Conservation (phyloP, 2,113 vertebrate genomes). For the Sebastes fasciatus region DNA sequence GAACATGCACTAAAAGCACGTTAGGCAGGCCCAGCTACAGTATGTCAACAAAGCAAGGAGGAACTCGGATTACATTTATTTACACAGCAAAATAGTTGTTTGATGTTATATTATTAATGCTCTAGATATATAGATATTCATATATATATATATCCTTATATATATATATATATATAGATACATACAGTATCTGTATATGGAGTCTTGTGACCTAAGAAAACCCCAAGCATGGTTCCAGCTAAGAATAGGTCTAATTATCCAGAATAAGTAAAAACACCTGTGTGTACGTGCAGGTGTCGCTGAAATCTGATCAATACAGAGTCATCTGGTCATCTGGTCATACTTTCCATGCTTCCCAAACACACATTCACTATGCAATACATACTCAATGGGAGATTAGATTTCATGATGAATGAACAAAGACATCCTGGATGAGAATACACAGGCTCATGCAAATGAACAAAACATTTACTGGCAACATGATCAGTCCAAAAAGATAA, state of each 20-base stretch:
- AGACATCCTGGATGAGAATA: constrained; percentile 10
- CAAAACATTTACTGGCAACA: background rate
- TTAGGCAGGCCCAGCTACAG: too few species aligned
- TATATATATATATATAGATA: too few species aligned
- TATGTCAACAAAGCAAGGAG: too few species aligned
- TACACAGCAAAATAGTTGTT: too few species aligned
- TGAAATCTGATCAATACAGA: constrained; percentile 9
- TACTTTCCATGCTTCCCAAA: background rate
- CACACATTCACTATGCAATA: background rate
- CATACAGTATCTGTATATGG: background rate
- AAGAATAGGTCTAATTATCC: constrained; percentile 42
- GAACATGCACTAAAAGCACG: too few species aligned
- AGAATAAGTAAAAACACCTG: constrained; percentile 41
- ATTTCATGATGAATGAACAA: background rate
- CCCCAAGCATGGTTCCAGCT: background rate
- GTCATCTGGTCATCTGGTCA: background rate
- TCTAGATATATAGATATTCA: too few species aligned
- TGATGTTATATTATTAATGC: too few species aligned
- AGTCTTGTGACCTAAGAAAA: constrained; percentile 32
- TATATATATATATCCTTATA: too few species aligned
- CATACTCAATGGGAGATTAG: background rate
- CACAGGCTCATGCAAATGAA: constrained; percentile 12
- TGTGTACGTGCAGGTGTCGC: constrained; percentile 12
- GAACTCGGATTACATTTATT: too few species aligned
- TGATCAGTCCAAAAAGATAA: constrained; percentile 9